phyloP scores from a whole-genome alignment of 2,113 vertebrate genomes.

The Gymnocephalus cernua region DNA sequence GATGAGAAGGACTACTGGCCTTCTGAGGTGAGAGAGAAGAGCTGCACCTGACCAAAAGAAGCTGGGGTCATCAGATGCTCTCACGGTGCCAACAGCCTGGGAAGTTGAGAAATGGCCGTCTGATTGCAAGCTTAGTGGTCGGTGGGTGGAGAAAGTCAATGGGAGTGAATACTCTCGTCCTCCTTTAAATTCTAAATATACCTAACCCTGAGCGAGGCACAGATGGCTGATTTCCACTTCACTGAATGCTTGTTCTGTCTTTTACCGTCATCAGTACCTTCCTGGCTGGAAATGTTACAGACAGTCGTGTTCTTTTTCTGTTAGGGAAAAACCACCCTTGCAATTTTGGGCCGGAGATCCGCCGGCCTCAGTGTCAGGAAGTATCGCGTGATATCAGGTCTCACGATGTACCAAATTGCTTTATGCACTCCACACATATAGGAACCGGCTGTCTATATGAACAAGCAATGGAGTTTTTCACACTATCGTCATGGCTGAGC shows the following conservation, averaged over 20 bases:
- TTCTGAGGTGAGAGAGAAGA: background rate
- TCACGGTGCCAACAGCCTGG: background rate
- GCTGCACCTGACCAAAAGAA: background rate
- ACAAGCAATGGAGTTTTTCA: too few relatives aligned
- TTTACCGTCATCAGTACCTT: background rate
- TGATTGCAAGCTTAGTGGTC: slow-evolving; percentile 27
- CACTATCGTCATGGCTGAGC: too few relatives aligned
- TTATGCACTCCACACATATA: too few relatives aligned
- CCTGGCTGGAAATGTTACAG: background rate
- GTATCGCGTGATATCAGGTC: too few relatives aligned
- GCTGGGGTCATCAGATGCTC: background rate
- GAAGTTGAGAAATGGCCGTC: slow-evolving; percentile 6
- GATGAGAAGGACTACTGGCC: background rate
- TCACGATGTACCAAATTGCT: too few relatives aligned
- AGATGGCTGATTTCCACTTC: slow-evolving; percentile 59
- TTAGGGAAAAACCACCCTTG: too few relatives aligned
- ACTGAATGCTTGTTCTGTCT: background rate
- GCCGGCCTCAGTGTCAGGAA: too few relatives aligned
- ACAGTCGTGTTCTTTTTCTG: background rate
- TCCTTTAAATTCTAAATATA: slow-evolving; percentile 29
- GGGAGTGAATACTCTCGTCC: background rate
- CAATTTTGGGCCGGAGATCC: too few relatives aligned
- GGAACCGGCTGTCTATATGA: too few relatives aligned
- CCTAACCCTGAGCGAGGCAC: slow-evolving; percentile 6
- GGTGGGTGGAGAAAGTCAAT: slow-evolving; percentile 11